Evolutionary conservation across 1,140 invertebrate genomes (phyloP).

Genomic region (Drosophila fuyamai): DNA sequence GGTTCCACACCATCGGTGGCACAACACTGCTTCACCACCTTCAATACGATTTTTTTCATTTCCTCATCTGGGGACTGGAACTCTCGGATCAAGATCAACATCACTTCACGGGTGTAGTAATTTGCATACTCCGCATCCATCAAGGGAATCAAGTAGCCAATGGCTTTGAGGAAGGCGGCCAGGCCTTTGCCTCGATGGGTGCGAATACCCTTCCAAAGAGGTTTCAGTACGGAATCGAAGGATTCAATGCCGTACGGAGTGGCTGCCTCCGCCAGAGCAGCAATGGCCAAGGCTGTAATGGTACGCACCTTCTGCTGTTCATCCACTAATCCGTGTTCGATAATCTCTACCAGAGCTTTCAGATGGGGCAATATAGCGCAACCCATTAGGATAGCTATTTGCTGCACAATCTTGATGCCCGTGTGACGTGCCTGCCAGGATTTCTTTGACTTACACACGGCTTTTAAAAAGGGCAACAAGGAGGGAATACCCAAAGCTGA

Average conservation of each 20-base stretch:
- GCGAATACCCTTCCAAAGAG: slow-evolving; percentile 99
- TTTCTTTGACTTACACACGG: slow-evolving; percentile 99
- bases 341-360: slow-evolving; percentile 99
- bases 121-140: slow-evolving; percentile 99
- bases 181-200: slow-evolving; percentile 99
- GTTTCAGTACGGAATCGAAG: slow-evolving; percentile 99
- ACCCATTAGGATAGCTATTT: slow-evolving; percentile 99
- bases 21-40: slow-evolving; percentile 99
- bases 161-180: slow-evolving; percentile 99
- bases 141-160: slow-evolving; percentile 99
- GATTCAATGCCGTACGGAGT: slow-evolving; percentile 99
- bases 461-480: slow-evolving; percentile 98
- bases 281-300: slow-evolving; percentile 99
- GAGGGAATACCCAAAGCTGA: slow-evolving; percentile 99
- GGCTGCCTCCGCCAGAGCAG: slow-evolving; percentile 98
- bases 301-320: slow-evolving; percentile 97
- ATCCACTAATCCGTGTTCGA: slow-evolving; percentile 97
- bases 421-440: slow-evolving; percentile 99
- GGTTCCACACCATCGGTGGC: slow-evolving; percentile 99
- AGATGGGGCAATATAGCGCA: slow-evolving; percentile 99
- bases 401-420: slow-evolving; percentile 99
- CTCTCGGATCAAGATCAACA: slow-evolving; percentile 99
- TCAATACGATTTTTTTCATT: slow-evolving; percentile 99
- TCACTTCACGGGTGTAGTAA: slow-evolving; percentile 99
- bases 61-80: slow-evolving; percentile 99